phyloP scores from a whole-genome alignment of 2,113 vertebrate genomes.

The Acanthochromis polyacanthus region DNA sequence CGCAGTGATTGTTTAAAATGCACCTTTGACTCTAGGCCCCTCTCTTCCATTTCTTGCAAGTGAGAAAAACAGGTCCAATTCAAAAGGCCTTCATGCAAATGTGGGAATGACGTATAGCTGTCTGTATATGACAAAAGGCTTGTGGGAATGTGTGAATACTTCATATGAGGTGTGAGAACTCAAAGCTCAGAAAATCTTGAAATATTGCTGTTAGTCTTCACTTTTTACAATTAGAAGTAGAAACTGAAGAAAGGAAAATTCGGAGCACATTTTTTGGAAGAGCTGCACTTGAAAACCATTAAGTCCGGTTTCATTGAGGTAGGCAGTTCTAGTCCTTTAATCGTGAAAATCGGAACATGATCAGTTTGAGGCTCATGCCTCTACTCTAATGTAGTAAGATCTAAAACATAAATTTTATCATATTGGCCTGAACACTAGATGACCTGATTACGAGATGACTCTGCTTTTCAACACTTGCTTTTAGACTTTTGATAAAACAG shows the following conservation, averaged over 20 bases:
- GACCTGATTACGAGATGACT: neutral
- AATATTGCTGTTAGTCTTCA: conserved; percentile 20
- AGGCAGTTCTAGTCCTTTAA: neutral
- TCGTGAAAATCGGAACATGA: conserved; percentile 3
- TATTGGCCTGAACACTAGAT: neutral
- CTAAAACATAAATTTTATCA: conserved; percentile 6
- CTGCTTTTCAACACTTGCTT: neutral
- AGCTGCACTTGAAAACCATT: neutral
- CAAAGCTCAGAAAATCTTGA: conserved; percentile 35
- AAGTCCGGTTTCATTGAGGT: neutral
- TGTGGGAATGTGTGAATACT: conserved; percentile 67
- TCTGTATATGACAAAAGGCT: conserved; percentile 49
- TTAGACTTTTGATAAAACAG: conserved; percentile 2
- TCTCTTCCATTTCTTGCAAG: conserved; percentile 9
- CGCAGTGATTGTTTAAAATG: conserved; percentile 1
- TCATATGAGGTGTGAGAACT: conserved; percentile 56
- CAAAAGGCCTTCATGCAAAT: neutral
- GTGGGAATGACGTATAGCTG: conserved; percentile 41
- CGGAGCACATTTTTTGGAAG: neutral
- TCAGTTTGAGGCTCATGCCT: neutral
- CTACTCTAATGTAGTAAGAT: conserved; percentile 46
- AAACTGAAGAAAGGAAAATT: conserved; percentile 8
- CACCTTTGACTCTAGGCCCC: neutral
- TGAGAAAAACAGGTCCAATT: conserved; percentile 28
- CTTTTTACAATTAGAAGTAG: conserved; percentile 14